phyloP scores from a whole-genome alignment of 2,888 invertebrate species.

The Creontiades dilutus region DNA sequence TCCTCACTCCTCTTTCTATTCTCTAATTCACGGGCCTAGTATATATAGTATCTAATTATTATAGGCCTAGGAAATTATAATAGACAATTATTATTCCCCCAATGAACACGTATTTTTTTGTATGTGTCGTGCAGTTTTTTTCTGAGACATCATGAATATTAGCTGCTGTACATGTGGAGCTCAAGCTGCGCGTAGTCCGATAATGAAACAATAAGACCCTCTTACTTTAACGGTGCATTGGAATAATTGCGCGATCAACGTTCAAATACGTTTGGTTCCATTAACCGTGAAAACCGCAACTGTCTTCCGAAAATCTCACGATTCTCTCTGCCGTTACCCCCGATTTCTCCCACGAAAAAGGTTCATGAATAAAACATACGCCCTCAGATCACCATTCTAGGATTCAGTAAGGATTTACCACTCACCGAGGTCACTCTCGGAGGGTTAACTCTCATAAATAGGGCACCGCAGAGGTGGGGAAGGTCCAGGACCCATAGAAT shows the following conservation, averaged over 20 bases:
- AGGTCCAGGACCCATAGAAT: background rate
- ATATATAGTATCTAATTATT: too few species aligned
- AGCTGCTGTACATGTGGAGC: too few species aligned
- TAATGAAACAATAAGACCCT: too few species aligned
- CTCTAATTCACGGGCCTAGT: too few species aligned
- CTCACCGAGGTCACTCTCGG: conserved; percentile 28
- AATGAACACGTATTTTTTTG: too few species aligned
- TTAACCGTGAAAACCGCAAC: background rate
- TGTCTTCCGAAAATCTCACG: conserved; percentile 21
- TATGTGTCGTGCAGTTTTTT: too few species aligned
- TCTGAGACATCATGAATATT: too few species aligned
- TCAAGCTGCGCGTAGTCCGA: too few species aligned
- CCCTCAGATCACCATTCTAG: conserved; percentile 46
- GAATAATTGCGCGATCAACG: background rate
- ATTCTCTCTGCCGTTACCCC: background rate
- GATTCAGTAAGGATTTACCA: conserved; percentile 54
- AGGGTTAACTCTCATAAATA: conserved; percentile 46
- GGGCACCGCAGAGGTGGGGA: background rate
- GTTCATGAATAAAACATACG: conserved; percentile 52
- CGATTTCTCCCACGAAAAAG: background rate
- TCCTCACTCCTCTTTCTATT: too few species aligned
- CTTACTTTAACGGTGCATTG: background rate
- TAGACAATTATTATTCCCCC: too few species aligned
- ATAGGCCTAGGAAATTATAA: too few species aligned
- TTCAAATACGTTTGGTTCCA: background rate